A percentile compares a stretch with the other conserved stretches of the same genome.
Conservation (phyloP, 2,113 vertebrate species). For the Brienomyrus brachyistius region DNA sequence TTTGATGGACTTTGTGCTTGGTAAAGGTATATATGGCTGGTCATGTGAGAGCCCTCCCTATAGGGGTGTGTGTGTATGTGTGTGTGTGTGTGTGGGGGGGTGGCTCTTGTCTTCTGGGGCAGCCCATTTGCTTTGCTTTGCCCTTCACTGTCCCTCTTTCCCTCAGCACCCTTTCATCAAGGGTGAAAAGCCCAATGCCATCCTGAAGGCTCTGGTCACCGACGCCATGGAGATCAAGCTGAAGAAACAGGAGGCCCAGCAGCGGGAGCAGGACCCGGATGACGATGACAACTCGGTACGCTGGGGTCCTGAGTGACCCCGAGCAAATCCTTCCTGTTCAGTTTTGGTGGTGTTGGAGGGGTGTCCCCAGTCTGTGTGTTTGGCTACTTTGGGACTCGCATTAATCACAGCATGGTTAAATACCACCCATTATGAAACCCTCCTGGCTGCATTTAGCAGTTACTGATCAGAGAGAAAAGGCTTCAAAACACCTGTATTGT, state of each 20-base stretch:
- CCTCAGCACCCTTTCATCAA: slow-evolving; percentile 81
- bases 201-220: slow-evolving; percentile 75
- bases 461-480: background rate
- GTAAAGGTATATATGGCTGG: background rate
- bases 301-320: background rate
- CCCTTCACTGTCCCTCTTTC: background rate
- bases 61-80: no score
- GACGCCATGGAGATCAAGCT: slow-evolving; percentile 89
- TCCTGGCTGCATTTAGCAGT: background rate
- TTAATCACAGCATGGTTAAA: background rate
- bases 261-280: slow-evolving; percentile 75
- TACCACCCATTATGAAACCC: background rate
- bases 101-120: background rate
- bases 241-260: slow-evolving; percentile 76
- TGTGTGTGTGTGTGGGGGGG: no score
- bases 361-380: background rate
- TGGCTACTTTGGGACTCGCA: background rate
- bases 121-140: no score
- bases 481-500: background rate
- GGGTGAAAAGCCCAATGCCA: slow-evolving; percentile 74
- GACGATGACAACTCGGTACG: slow-evolving; percentile 85
- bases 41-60: background rate
- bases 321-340: background rate
- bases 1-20: background rate
- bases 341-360: background rate